Percentiles rank a stretch among this genome's conserved stretches.
phyloP scores from a whole-genome alignment of 2,113 vertebrate genomes.

The Chlamydotis undulata region DNA sequence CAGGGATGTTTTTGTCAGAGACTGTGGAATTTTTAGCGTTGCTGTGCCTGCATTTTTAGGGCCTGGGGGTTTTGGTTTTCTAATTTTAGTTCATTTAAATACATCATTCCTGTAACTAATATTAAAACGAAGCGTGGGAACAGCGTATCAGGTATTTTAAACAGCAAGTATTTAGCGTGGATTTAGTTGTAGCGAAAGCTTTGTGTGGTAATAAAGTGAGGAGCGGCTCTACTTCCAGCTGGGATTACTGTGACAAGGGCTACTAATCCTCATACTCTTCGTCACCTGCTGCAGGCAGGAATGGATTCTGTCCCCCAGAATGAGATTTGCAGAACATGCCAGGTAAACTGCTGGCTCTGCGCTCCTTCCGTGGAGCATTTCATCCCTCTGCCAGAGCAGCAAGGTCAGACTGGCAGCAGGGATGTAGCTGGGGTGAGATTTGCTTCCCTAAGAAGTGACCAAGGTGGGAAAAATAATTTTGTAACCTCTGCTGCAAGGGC shows the following conservation, averaged over 20 bases:
- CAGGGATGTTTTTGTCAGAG: neutral
- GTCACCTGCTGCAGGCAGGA: neutral
- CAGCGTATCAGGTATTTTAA: neutral
- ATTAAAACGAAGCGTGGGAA: neutral
- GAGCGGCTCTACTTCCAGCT: neutral
- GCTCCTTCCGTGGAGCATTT: accelerated
- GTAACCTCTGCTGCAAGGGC: neutral
- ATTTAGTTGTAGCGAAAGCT: constrained; percentile 14
- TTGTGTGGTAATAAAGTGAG: neutral
- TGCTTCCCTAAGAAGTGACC: neutral
- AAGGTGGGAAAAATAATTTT: neutral
- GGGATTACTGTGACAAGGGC: constrained; percentile 3
- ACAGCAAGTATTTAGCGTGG: neutral
- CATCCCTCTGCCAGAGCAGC: neutral
- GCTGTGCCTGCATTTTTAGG: neutral
- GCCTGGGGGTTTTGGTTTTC: neutral
- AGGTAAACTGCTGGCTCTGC: neutral
- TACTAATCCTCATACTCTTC: neutral
- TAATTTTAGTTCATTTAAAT: constrained; percentile 22
- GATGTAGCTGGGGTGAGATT: neutral
- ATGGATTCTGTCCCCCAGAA: neutral
- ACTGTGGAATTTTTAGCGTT: neutral
- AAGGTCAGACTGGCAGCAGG: neutral
- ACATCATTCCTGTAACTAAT: neutral
- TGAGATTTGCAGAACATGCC: neutral